Percentiles rank a stretch among this genome's conserved stretches.
Evolutionary conservation across 2,797 vertebrate genomes (phyloP).

Genomic region (Balearica regulorum): DNA sequence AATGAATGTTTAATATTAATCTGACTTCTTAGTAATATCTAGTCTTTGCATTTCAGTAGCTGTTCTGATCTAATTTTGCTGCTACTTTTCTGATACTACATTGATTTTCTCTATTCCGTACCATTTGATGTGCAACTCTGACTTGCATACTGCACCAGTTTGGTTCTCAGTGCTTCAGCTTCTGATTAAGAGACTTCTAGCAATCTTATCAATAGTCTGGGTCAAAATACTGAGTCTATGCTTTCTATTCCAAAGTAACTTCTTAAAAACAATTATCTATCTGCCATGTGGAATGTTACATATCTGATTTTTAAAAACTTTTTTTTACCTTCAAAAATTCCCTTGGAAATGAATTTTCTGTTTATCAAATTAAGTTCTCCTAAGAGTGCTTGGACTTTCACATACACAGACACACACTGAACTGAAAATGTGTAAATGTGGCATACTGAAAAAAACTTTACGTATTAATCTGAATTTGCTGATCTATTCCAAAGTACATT

Average conservation of each 20-base stretch:
- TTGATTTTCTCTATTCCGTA: not conserved
- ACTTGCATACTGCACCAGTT: fast-evolving
- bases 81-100: not conserved
- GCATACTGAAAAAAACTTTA: not conserved
- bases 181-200: not conserved
- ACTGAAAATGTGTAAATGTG: not conserved
- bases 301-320: not conserved
- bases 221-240: not conserved
- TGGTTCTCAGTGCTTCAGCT: not conserved
- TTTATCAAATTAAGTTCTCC: not conserved
- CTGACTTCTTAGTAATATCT: not conserved
- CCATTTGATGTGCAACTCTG: not conserved
- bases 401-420: not conserved
- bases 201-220: not conserved
- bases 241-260: not conserved
- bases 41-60: not conserved
- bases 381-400: not conserved
- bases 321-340: not conserved
- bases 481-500: not conserved
- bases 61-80: not conserved
- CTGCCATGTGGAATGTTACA: not conserved
- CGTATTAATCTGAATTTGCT: not conserved
- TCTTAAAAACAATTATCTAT: not conserved
- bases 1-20: not conserved
- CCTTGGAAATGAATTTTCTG: not conserved